Percentiles rank a stretch among this genome's conserved stretches.
Evolutionary conservation across 2,113 vertebrate species (phyloP).

Genomic region (Vulpes lagopus): DNA sequence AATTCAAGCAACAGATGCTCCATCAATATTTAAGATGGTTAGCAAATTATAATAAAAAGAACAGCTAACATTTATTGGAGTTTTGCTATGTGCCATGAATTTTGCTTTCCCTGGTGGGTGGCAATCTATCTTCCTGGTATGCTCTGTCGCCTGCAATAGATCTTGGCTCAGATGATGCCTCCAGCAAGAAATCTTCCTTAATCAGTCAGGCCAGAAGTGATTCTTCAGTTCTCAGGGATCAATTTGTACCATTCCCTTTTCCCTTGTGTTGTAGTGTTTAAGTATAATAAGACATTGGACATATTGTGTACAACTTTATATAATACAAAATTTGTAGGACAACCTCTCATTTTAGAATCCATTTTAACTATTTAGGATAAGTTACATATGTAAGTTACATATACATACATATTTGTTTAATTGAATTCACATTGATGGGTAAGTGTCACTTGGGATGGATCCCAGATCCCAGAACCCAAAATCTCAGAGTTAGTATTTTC

Average conservation of each 20-base stretch:
- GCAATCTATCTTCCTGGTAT: not conserved
- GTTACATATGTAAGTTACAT: not conserved
- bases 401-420: not conserved
- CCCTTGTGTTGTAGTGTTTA: not conserved
- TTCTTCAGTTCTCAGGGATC: not conserved
- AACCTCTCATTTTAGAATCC: not conserved
- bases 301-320: not conserved
- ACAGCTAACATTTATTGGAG: not conserved
- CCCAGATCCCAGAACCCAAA: not conserved
- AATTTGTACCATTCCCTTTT: not conserved
- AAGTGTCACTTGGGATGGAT: not conserved
- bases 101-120: not conserved
- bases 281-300: not conserved
- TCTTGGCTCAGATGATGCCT: not conserved
- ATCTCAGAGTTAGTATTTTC: constrained; percentile 22
- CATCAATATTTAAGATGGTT: not conserved
- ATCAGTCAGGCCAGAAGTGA: constrained; percentile 23
- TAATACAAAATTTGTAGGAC: not conserved
- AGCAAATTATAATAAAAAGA: not conserved
- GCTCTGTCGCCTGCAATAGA: not conserved
- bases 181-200: not conserved
- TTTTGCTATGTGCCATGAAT: not conserved
- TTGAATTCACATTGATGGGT: constrained; percentile 16
- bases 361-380: constrained; percentile 31
- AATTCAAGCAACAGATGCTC: not conserved